Percentiles rank a stretch among this genome's conserved stretches.
phyloP scores from a whole-genome alignment of 2,888 invertebrate genomes.

The Steromphala cineraria region DNA sequence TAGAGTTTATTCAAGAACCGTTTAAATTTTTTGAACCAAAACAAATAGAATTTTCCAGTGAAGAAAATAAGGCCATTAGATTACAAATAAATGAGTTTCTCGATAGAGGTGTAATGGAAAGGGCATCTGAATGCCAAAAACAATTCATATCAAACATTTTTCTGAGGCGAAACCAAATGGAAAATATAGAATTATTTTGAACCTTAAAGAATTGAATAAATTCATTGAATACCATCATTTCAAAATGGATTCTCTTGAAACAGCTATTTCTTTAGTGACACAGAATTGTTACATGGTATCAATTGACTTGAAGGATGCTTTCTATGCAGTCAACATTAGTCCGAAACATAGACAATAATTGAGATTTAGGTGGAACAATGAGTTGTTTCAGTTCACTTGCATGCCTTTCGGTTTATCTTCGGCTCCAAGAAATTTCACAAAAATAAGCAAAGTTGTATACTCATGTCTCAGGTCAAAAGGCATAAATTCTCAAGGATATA shows the following conservation, averaged over 20 bases:
- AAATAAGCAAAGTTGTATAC: no score
- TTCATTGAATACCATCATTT: no score
- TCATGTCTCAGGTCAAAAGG: no score
- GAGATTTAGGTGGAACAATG: neutral
- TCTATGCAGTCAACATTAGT: neutral
- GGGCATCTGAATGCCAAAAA: neutral
- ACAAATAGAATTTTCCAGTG: neutral
- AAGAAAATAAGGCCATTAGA: neutral
- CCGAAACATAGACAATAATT: neutral
- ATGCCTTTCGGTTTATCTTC: no score
- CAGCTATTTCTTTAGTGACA: neutral
- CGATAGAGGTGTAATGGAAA: neutral
- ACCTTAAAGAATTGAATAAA: neutral
- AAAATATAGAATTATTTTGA: neutral
- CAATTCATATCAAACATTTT: neutral
- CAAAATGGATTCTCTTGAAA: neutral
- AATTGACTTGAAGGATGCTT: neutral
- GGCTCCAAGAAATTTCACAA: no score
- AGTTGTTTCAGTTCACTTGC: neutral
- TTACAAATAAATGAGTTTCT: neutral
- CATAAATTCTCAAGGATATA: no score
- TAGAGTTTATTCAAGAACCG: neutral
- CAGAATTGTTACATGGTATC: neutral
- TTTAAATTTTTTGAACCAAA: neutral
- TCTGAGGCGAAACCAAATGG: neutral